Evolutionary conservation across 2,797 vertebrate genomes (phyloP), one percentile per base, ranked within the genome.

Genomic region (Myripristis jacobus): DNA sequence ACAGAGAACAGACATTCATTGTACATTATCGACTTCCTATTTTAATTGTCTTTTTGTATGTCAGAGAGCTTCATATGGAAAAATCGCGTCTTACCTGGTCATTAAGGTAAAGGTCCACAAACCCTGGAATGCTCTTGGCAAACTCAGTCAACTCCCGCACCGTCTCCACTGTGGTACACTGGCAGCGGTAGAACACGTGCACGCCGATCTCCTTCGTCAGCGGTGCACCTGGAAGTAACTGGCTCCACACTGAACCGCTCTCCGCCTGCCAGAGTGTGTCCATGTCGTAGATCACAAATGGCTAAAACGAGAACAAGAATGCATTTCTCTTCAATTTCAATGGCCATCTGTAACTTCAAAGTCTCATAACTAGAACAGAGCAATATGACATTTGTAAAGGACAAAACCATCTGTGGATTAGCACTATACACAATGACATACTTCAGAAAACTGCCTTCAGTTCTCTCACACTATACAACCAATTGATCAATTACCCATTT

Each of bases 121-220:
- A 99, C 88, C 95, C 97, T 83, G 98, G 98, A 94, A 99, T 97
- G 94, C 92, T 95, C 94, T 99, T 99, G 93, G 98, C 97, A n/a
- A 99, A 99, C 93, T 99, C 98, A 0, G 96, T 99, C 87, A 99
- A 96, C 90, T 98, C 98, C 27, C 96, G 95, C 82, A 99, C 97
- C 0, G 96, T 99, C 93, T 99, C 97, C 77, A 99, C 98, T 0
- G 97, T 95, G 73, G 97, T 98, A 92, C 96, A 99, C 92, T 99
- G 98, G 91, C 97, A 99, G 91, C 97, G 98, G 90, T 99, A 98
- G 92, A 98, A 99, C 46, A 99, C 97, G 0, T 98, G 97, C 64
- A 99, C 96, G 47, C 96, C 97, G 0, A 99, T 98, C 93, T 99
- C 98, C 92, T 98, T 98, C 91, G 96, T 97, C 63, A 96, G 92